Base-by-base conservation (phyloP, 1,140 invertebrate genomes). In the Lerema accius region DNA sequence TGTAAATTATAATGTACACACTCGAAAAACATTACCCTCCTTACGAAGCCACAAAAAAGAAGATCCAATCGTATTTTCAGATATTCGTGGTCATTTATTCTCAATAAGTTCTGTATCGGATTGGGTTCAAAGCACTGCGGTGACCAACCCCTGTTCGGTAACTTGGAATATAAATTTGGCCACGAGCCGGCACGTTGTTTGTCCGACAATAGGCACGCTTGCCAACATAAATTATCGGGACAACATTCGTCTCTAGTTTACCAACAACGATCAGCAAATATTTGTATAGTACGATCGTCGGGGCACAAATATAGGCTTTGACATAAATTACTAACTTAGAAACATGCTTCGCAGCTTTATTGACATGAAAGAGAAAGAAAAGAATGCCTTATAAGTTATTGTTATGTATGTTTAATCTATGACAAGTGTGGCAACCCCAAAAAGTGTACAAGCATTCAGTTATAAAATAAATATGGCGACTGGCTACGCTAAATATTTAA, bases 111-210 rank as follows among this genome's bases (percentile, higher is more conserved):
- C 62, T 79, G 74, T 79, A 77, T 79, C 59, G 72, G 69, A 73
- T 76, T 67, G 43, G 67, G 67, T 67, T 56, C 49, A 58, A 49
- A 69, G 67, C 71, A 69, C 64, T 71, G 17, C 50, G 70, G 73
- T 61, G 69, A 69, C 51, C 62, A 53, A 63, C 55, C 69, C 69
- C 62, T 61, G 69, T 63, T 73, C 61, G 26, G 53, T 63, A 84
- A 88, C 76, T 86, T 84, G 65, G 78, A 74, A 82, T 79, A 87
- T 84, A 88, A 86, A 88, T 84, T 84, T 81, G 65, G 72, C 69
- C 59, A 58, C 55, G 61, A 65, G 68, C 63, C 61, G 64, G 59
- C 64, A 61, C 53, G 75, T 80, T 83, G 77, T 86, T 80, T 81
- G 78, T 76, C 71, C 64, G 59, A 78, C 78, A 88, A 82, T 80